Percentiles rank a stretch among this genome's conserved stretches.
Conservation (phyloP, 2,113 vertebrate species). For the Cyanoderma ruficeps region DNA sequence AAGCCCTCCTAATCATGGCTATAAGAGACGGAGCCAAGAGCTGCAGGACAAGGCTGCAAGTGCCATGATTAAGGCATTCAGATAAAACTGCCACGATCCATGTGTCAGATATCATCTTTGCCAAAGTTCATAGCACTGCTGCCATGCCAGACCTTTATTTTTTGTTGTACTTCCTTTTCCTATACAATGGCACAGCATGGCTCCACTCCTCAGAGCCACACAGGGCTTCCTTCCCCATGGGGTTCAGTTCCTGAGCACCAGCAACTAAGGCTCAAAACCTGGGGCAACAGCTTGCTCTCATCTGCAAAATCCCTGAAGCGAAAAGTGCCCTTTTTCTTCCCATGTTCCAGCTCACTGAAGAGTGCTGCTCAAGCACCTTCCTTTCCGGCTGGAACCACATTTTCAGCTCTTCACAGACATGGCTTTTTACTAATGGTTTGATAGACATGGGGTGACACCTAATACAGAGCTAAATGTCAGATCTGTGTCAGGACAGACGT, state of each 20-base stretch:
- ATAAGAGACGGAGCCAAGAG: not conserved
- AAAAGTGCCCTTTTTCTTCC: not conserved
- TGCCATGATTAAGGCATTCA: not conserved
- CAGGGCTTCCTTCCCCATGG: not conserved
- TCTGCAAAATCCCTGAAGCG: not conserved
- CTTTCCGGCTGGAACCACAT: not conserved
- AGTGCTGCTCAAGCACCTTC: not conserved
- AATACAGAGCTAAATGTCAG: not conserved
- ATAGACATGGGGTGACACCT: not conserved
- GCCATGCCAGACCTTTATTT: rapidly evolving
- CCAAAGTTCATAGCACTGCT: not conserved
- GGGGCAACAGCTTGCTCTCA: not conserved
- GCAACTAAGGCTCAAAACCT: not conserved
- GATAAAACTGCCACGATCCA: not conserved
- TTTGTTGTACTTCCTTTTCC: not conserved
- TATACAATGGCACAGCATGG: not conserved
- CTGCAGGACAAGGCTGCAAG: not conserved
- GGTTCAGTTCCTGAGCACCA: not conserved
- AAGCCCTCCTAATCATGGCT: not conserved
- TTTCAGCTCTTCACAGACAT: not conserved
- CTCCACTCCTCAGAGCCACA: not conserved
- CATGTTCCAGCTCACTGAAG: not conserved
- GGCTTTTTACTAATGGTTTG: not conserved
- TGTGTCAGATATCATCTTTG: not conserved
- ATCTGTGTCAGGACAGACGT: rapidly evolving